Base-by-base conservation (phyloP, 2,888 invertebrate species). In the Megaustenia siamemsis region DNA sequence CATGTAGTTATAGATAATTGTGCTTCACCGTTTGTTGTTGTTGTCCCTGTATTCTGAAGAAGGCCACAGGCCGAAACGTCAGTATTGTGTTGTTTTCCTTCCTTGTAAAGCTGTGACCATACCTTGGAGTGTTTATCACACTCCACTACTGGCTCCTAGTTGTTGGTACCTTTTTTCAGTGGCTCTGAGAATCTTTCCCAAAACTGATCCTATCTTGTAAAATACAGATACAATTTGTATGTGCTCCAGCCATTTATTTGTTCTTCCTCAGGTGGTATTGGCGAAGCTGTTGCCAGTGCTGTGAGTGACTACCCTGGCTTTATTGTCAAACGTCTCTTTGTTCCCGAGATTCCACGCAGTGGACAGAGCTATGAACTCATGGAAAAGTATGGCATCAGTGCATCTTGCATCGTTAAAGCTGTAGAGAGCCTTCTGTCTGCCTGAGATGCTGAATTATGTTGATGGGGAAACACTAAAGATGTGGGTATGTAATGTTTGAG, bases 211-310 rank as follows among this genome's bases (percentile, higher is more conserved):
- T n/a, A n/a, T n/a, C n/a, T n/a, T n/a, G n/a, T n/a, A n/a, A n/a
- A n/a, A n/a, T n/a, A n/a, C n/a, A n/a, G n/a, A n/a, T n/a, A n/a
- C n/a, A n/a, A n/a, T n/a, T n/a, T n/a, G n/a, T n/a, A n/a, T n/a
- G n/a, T n/a, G n/a, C n/a, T n/a, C 28, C 32, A 32, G 10, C 32
- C 2, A 63, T 32, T 63, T 60, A 60, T n/a, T 60, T 45, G 18
- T 40, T n/a, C n/a, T 78, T 28, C 43, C 21, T 63, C 93, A 96
- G 97, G 99, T 87, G 99, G 99, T 80, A 93, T 99, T 83, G 99
- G 99, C 86, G 99, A 99, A 94, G 98, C 99, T 32, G 99, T 99
- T 15, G 94, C 96, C 24, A 96, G 97, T 0, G 97, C 97, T 12
- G 95, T 98, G 85, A 96, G 97, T 1, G 94, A 95, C 89, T 95